Conservation (phyloP, 2,113 vertebrate genomes). For the Aspiorhynchus laticeps region DNA sequence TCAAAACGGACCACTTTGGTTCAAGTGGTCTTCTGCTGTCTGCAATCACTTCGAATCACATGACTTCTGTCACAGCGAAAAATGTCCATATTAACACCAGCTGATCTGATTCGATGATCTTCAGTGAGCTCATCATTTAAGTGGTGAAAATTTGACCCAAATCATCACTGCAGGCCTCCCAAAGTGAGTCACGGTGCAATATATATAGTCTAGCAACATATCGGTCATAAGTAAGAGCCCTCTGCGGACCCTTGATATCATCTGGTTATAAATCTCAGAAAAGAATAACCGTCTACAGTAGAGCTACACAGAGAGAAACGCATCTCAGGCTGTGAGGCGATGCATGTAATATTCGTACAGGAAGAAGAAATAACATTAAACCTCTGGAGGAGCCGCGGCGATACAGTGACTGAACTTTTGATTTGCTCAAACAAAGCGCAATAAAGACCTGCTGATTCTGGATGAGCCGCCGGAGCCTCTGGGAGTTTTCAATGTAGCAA, state of each 20-base stretch:
- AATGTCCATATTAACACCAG: not conserved
- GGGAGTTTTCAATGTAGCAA: slow-evolving; percentile 21
- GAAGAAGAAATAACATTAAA: slow-evolving; percentile 31
- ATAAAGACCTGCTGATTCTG: slow-evolving; percentile 41
- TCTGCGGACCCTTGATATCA: not conserved
- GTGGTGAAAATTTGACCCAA: not conserved
- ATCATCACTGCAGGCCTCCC: not conserved
- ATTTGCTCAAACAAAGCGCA: slow-evolving; percentile 15
- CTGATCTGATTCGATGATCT: not conserved
- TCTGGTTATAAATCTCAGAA: slow-evolving; percentile 6
- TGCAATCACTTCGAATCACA: not conserved
- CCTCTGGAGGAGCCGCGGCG: slow-evolving; percentile 23
- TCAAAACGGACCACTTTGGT: not conserved
- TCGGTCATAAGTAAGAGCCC: not conserved
- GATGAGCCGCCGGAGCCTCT: slow-evolving; percentile 22
- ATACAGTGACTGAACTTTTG: slow-evolving; percentile 21
- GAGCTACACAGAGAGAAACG: not conserved
- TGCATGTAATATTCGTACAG: slow-evolving; percentile 24
- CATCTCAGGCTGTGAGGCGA: not conserved
- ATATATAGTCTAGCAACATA: not conserved
- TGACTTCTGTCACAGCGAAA: not conserved
- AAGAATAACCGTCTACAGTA: not conserved
- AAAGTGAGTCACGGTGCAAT: not conserved
- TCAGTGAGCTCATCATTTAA: not conserved
- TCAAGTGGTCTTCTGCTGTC: not conserved